A percentile compares a stretch with the other conserved stretches of the same genome.
phyloP scores from a whole-genome alignment of 2,113 vertebrate species.

The Suncus etruscus region DNA sequence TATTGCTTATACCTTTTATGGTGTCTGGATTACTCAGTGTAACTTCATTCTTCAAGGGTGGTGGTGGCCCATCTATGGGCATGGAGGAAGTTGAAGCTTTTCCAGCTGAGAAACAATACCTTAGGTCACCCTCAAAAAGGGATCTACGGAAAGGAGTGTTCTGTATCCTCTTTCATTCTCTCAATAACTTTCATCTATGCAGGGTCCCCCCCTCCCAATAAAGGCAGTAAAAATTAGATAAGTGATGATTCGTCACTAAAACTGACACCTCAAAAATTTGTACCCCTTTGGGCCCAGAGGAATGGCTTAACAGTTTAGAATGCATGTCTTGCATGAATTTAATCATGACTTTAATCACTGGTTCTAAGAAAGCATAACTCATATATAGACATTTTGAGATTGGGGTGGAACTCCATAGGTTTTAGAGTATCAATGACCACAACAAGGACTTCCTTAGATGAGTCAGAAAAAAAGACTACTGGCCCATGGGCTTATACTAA shows the following conservation, averaged over 20 bases:
- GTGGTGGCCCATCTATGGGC: slow-evolving; percentile 47
- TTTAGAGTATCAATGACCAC: not conserved
- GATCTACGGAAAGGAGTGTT: not conserved
- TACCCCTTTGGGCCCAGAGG: slow-evolving; percentile 17
- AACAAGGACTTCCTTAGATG: slow-evolving; percentile 13
- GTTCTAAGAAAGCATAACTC: not conserved
- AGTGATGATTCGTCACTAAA: not conserved
- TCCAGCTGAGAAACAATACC: slow-evolving; percentile 68
- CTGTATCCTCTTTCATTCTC: slow-evolving; percentile 40
- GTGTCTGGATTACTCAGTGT: slow-evolving; percentile 33
- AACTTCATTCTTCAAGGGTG: not conserved
- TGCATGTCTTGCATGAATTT: too few relatives aligned
- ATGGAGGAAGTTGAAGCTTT: slow-evolving; percentile 71
- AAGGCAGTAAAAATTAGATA: slow-evolving; percentile 51
- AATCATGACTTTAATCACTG: too few relatives aligned
- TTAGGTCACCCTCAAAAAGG: slow-evolving; percentile 53
- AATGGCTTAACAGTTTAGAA: not conserved
- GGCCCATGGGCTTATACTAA: not conserved
- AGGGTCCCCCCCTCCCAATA: slow-evolving; percentile 2
- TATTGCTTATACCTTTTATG: slow-evolving; percentile 50
- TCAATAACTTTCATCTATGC: slow-evolving; percentile 7
- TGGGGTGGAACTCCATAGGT: not conserved
- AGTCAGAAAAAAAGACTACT: not conserved
- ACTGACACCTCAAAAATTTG: slow-evolving; percentile 27
- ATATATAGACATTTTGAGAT: slow-evolving; percentile 18